Conservation (phyloP, 2,888 invertebrate genomes). For the Drosophila cracens region DNA sequence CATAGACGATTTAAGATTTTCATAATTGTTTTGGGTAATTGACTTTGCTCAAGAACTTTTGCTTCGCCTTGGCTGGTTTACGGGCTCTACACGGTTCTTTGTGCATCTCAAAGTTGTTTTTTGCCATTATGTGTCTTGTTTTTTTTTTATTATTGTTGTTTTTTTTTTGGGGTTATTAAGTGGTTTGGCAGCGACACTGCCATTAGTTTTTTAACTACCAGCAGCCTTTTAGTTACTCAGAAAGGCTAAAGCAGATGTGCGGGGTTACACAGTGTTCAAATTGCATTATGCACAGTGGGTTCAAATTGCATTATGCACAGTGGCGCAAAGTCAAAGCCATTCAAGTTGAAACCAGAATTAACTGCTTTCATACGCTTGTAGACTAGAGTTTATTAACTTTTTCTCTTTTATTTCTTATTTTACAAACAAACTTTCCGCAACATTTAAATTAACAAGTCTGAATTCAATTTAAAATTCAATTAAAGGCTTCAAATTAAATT, state of each 20-base stretch:
- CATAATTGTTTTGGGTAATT: constrained; percentile 60
- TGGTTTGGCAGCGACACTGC: constrained; percentile 45
- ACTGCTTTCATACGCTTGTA: neutral
- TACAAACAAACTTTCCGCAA: neutral
- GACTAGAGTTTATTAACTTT: neutral
- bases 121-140: neutral
- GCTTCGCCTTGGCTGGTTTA: constrained; percentile 47
- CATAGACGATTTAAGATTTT: constrained; percentile 8
- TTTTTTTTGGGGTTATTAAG: constrained; percentile 35
- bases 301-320: no score
- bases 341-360: neutral
- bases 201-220: constrained; percentile 44
- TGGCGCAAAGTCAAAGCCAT: no score
- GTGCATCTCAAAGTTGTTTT: constrained; percentile 38
- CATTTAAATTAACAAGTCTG: neutral
- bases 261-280: constrained; percentile 46
- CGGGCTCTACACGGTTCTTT: constrained; percentile 42
- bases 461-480: neutral
- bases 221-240: constrained; percentile 42
- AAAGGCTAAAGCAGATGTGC: constrained; percentile 40
- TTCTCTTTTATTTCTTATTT: neutral
- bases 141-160: neutral
- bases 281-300: constrained; percentile 37
- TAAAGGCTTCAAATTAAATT: neutral
- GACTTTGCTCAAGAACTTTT: constrained; percentile 57